Evolutionary conservation across 2,113 vertebrate genomes (phyloP), one percentile per base, ranked within the genome.

Genomic region (Poecile atricapillus): DNA sequence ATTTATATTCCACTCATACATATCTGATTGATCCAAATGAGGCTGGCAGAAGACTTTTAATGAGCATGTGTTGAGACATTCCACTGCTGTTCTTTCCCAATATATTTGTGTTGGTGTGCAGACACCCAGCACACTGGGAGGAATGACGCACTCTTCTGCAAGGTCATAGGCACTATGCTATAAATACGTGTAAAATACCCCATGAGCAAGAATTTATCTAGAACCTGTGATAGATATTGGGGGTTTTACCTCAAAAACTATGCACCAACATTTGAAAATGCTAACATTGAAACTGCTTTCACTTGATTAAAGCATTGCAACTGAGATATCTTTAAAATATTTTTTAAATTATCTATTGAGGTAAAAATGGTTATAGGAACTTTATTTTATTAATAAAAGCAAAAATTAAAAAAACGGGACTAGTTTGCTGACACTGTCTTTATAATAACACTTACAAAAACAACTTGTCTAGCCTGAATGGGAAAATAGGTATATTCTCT

Each of bases 311-410:
- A 90, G 31, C 21, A 64, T 0, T 52, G 27, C 23, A 47, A 59
- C 5, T 47, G 24, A 68, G 83, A 14, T 44, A 55, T 2, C 13
- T 56, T 74, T 11, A n/a, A 52, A 90, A 44, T 55, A 55, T 17
- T 80, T 44, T 9, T 33, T 2, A 7, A 53, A 16, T 59, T 10
- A 62, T 41, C 5, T 43, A 27, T n/a, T 78, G 16, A 56, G 16
- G 47, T 79, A 19, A 28, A 77, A 68, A 16, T 47, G 16, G 46
- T 33, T 83, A 76, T n/a, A 76, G 62, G 3, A 79, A 30, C 37
- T 85, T 81, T 16, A 13, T 67, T 81, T 53, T 70, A 83, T n/a
- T 64, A 90, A 94, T 22, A 85, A 70, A 78, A 67, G 28, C 25
- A 92, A 68, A 77, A 47, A 49, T 77, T 46, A 81, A 52, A 33